Evolutionary conservation across 2,113 vertebrate species (phyloP), one percentile per base, ranked within the genome.

Genomic region (Mus spicilegus): DNA sequence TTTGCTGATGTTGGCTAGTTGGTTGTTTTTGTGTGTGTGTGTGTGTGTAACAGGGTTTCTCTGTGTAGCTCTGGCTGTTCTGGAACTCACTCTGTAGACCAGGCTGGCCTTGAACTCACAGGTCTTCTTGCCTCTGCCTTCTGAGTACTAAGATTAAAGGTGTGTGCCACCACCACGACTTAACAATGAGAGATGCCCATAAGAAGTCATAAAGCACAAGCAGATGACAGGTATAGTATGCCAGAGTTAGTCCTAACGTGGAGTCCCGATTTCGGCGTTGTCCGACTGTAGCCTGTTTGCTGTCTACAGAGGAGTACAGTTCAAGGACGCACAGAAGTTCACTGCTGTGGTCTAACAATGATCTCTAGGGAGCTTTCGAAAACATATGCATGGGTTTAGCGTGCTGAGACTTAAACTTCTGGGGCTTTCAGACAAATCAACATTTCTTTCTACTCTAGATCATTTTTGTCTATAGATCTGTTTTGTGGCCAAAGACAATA

Each of bases 341-440:
- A 86, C 65, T 54, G 80, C 30, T 39, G 24, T 87, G 26, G 7
- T 42, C 16, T 36, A 58, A 36, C 65, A 3, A 91, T 49, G 87
- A 85, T 89, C 72, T 92, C 78, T 26, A 9, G 61, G n/a, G 63
- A 63, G 54, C 14, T 96, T 90, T 84, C 67, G 94, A 93, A 89
- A 63, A 67, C 56, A 87, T 13, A 72, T 20, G 19, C 11, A 58
- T 28, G 84, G 26, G 28, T 42, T 16, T 24, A 28, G 42, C 94
- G 14, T 69, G 58, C 3, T 61, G 81, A 39, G 22, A 94, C 67
- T 67, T 94, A 39, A 95, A 94, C 14, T 65, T 56, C 39, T 67
- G 81, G 86, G 22, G 78, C n/a, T 69, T 95, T 77, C 77, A 33
- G 28, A 33, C 86, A 58, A 93, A 91, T 2, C 86, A 46, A 72